Conservation (phyloP, 2,113 vertebrate genomes). For the Ailurus styani region DNA sequence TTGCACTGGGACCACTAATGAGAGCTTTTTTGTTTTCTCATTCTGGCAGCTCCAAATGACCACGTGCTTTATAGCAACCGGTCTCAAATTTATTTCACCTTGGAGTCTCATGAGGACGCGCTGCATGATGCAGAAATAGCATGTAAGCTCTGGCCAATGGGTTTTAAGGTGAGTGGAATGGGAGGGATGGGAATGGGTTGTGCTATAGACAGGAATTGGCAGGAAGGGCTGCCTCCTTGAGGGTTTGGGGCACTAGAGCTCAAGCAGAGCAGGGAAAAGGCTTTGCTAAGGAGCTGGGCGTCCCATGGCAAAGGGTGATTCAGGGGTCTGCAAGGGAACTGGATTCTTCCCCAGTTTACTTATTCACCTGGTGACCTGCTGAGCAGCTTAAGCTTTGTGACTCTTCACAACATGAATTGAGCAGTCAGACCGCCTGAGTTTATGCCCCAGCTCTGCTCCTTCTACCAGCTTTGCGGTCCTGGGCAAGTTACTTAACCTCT, state of each 20-base stretch:
- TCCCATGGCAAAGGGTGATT: not conserved
- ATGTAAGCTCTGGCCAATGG: constrained; percentile 89
- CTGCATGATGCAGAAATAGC: constrained; percentile 89
- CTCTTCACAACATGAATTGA: not conserved
- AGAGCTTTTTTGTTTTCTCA: not conserved
- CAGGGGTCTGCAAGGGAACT: not conserved
- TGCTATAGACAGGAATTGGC: not conserved
- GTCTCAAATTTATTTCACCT: constrained; percentile 91
- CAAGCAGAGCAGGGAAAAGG: not conserved
- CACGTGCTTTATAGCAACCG: constrained; percentile 93
- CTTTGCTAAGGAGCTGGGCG: not conserved
- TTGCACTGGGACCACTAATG: constrained; percentile 25
- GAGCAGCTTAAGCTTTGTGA: not conserved
- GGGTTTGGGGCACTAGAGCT: not conserved
- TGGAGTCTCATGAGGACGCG: constrained; percentile 87
- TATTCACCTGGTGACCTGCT: not conserved
- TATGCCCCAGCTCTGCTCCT: not conserved
- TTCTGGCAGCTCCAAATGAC: constrained; percentile 88
- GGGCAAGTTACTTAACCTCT: not conserved
- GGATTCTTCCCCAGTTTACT: not conserved
- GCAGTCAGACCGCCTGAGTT: not conserved
- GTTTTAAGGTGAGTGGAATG: constrained; percentile 87
- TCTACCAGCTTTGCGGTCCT: not conserved
- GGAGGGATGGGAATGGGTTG: not conserved
- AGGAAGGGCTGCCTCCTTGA: not conserved